These are phyloP conservation scores for Ctenopoma kingsleyae DNA, from an alignment of 2,797 vertebrate genomes.

Conservation along the genomic window DNA sequence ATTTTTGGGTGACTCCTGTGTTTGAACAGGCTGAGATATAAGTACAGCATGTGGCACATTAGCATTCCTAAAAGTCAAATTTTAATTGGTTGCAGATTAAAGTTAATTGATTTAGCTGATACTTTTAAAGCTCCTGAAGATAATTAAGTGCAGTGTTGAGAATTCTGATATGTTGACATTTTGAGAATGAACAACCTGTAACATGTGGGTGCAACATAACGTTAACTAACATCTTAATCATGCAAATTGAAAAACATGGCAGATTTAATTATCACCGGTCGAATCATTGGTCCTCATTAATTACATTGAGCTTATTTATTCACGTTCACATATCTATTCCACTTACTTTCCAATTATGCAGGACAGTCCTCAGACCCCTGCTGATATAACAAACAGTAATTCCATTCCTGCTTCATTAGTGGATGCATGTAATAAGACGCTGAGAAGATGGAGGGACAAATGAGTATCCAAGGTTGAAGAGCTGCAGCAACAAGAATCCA, in stretches of 20 bases:
- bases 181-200: conserved; percentile 85
- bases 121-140: conserved; percentile 82
- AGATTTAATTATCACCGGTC: conserved; percentile 84
- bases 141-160: conserved; percentile 85
- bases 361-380: conserved; percentile 75
- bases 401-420: conserved; percentile 72
- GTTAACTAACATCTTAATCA: conserved; percentile 85
- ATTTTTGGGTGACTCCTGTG: conserved; percentile 9
- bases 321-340: conserved; percentile 80
- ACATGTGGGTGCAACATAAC: conserved; percentile 75
- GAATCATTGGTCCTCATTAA: conserved; percentile 83
- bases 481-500: conserved; percentile 26
- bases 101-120: conserved; percentile 86
- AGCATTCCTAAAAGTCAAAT: conserved; percentile 83
- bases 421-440: conserved; percentile 58
- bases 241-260: conserved; percentile 85
- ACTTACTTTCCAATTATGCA: conserved; percentile 80
- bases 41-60: conserved; percentile 71
- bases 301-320: conserved; percentile 82
- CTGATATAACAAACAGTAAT: conserved; percentile 74
- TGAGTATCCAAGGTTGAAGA: conserved; percentile 52
- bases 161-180: conserved; percentile 89
- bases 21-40: conserved; percentile 22
- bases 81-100: conserved; percentile 85
- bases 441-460: conserved; percentile 58